Base-by-base conservation (phyloP, 2,888 invertebrate genomes). In the Drosophila dives region DNA sequence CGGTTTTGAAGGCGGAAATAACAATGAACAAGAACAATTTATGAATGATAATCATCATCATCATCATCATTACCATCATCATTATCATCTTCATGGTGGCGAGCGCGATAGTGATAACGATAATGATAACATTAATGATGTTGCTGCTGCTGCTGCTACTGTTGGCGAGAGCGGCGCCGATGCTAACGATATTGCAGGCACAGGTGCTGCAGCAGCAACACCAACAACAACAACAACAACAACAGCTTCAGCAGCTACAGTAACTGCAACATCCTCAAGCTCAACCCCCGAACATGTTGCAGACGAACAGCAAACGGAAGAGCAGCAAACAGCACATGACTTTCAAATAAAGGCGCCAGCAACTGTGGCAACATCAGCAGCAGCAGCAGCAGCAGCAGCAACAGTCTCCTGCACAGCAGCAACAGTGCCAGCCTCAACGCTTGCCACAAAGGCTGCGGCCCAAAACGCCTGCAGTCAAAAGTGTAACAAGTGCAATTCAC, bases 401-500 rank as follows among this genome's bases (percentile, higher is more conserved):
- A 49, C 73, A 56, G 48, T 56, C 48, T 65, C 23, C 51, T 53
- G 69, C 62, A 72, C 75, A 49, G 64, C 77, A 48, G 62, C 77
- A 66, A 64, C 69, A 65, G 40, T 51, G 59, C 33, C 63, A 40
- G 53, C 67, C 48, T 45, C 56, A 51, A 48, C 72, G 32, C 45
- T 53, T 26, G 58, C 61, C 11, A 45, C 61, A 32, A 58, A 65
- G 33, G 20, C 59, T 29, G 45, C 68, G 34, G 50, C 64, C 36
- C 79, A 77, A 60, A 80, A 72, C 78, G 81, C 76, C 38, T 80
- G 81, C 69, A 77, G 59, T 61, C 80, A 77, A 80, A 92, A 92
- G 80, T 92, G 92, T 84, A 90, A 86, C 82, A 92, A 92, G 86
- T 92, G 91, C 86, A 92, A 86, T 59, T 76, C 80, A n/a, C 86